A percentile compares a stretch with the other conserved stretches of the same genome.
phyloP scores from a whole-genome alignment of 2,888 invertebrate genomes.

The Drosophila bunnanda region DNA sequence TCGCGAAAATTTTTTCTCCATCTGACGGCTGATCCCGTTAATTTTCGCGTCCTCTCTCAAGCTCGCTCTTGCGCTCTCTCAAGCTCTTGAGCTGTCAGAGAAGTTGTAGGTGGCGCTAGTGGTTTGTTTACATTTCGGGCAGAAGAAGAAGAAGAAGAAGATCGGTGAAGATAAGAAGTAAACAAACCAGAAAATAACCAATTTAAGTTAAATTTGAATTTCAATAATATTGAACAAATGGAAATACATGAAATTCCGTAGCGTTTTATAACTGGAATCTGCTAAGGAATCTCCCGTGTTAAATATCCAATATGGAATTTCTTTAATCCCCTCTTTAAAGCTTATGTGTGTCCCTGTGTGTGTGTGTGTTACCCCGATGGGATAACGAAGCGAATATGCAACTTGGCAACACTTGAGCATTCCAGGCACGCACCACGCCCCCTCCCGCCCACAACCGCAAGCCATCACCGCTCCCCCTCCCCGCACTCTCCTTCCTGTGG shows the following conservation, averaged over 20 bases:
- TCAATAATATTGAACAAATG: neutral
- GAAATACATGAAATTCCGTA: neutral
- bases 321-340: constrained; percentile 51
- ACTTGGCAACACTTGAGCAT: constrained; percentile 74
- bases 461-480: constrained; percentile 8
- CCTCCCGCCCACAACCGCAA: constrained; percentile 51
- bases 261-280: constrained; percentile 21
- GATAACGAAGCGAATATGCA: constrained; percentile 74
- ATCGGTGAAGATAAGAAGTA: neutral
- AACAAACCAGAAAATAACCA: neutral
- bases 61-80: neutral
- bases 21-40: constrained; percentile 1
- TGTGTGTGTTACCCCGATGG: constrained; percentile 45
- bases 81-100: neutral
- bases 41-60: neutral
- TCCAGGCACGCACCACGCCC: constrained; percentile 70
- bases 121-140: neutral
- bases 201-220: neutral
- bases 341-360: constrained; percentile 14
- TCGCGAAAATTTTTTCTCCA: neutral
- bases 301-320: constrained; percentile 52
- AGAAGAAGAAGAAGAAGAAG: neutral
- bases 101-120: constrained; percentile 4
- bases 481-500: neutral
- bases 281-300: constrained; percentile 32